Percentiles rank a stretch among this genome's conserved stretches.
Conservation (phyloP, 2,888 invertebrate species). For the Drosophila nigricruria region DNA sequence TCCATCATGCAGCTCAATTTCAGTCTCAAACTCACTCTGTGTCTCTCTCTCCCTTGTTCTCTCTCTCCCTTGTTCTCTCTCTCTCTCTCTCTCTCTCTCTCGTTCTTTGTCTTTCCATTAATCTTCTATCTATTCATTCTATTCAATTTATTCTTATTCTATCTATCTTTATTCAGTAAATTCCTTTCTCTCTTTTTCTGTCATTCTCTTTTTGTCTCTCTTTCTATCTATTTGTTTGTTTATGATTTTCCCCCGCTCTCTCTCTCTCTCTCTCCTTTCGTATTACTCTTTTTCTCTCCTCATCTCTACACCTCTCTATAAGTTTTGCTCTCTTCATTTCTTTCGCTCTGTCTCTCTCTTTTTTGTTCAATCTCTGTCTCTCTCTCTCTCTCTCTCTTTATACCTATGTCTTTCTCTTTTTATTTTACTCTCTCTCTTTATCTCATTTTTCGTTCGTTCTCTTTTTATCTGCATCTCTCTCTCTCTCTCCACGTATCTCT, state of each 20-base stretch:
- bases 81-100: neutral
- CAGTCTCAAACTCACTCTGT: too few species aligned
- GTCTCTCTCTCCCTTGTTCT: too few species aligned
- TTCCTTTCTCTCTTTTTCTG: neutral
- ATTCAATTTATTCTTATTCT: neutral
- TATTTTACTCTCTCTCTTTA: neutral
- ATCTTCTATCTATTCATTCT: neutral
- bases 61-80: too few species aligned
- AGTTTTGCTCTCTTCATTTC: too few species aligned
- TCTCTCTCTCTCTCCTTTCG: neutral
- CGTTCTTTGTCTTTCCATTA: neutral
- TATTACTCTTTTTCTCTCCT: neutral
- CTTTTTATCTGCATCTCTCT: neutral
- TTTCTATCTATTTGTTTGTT: neutral
- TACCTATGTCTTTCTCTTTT: neutral
- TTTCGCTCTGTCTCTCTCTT: neutral
- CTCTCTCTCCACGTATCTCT: neutral
- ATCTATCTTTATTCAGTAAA: neutral
- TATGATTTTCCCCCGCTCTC: too few species aligned
- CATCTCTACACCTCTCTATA: neutral
- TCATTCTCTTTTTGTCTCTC: neutral
- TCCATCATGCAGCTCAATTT: too few species aligned
- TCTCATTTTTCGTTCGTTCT: neutral
- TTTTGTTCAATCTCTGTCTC: neutral
- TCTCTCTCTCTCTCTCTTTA: neutral